Evolutionary conservation across 2,888 invertebrate genomes (phyloP), one percentile per base, ranked within the genome.

Genomic region (Ashinkailepas kermadecensis): DNA sequence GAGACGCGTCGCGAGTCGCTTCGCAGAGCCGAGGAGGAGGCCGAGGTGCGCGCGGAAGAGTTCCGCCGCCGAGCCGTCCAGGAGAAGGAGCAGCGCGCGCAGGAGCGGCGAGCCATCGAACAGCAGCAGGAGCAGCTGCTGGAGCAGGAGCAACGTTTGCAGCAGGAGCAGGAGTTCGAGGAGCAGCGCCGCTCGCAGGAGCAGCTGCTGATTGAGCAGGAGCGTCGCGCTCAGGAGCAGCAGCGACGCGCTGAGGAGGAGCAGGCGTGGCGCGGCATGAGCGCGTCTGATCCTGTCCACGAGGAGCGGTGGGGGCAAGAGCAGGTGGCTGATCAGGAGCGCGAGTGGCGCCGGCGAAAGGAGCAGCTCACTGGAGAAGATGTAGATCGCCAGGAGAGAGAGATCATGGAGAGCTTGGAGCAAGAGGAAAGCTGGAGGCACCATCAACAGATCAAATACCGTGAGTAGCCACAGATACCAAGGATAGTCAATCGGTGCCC

Each of bases 1-100:
- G 94, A 94, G 86, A 93, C 54, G 54, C 74, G 74, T 18, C 54
- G 21, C 21, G 74, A 74, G 74, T 74, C 74, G 74, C 74, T 81
- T 70, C 81, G 65, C 57, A 39, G 58, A 15, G 67, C 81, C 81
- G 88, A 92, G 39, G 86, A 87, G 82, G 84, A 87, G 79, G 86
- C 56, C 56, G 57, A 65, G n/a, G 18, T n/a, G 57, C 54, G 62
- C 18, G 82, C 65, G 12, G 80, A 62, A 15, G 56, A 67, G 67
- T 58, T 62, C 65, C 67, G 80, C 54, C 23, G 74, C 18, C 74
- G 74, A 18, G 74, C 74, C 21, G 12, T 12, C 12, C 18, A 56
- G 54, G 74, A 91, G 91, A 92, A 93, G 87, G 92, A 94, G 54
- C 89, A 94, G 62, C 92, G 93, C 84, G 93, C 94, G 84, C 87